These are phyloP conservation scores for Enteromius paludinosus DNA, from an alignment of 2,797 vertebrate species.

Conservation along the genomic window DNA sequence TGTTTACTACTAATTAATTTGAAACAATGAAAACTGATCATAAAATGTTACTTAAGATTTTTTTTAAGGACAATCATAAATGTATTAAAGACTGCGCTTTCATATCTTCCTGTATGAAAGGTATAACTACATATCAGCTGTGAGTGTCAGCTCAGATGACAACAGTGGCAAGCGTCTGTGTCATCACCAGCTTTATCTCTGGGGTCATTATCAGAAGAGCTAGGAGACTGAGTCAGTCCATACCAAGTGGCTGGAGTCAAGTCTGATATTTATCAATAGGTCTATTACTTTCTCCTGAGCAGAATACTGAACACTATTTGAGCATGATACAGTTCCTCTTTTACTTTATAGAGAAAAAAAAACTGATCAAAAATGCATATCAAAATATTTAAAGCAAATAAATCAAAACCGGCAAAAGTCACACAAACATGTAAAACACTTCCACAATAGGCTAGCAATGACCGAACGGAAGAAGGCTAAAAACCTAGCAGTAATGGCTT, in stretches of 20 bases:
- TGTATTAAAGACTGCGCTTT: slow-evolving; percentile 36
- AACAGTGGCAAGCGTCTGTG: slow-evolving; percentile 51
- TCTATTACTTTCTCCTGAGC: slow-evolving; percentile 16
- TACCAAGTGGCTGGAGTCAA: slow-evolving; percentile 47
- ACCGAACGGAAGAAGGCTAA: neutral
- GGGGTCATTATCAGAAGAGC: slow-evolving; percentile 48
- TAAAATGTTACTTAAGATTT: neutral
- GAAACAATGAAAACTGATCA: neutral
- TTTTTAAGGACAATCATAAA: slow-evolving; percentile 38
- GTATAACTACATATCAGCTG: slow-evolving; percentile 49
- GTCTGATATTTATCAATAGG: slow-evolving; percentile 38
- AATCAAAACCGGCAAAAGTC: neutral
- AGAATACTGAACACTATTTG: neutral
- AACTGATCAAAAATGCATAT: neutral
- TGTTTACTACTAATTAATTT: neutral
- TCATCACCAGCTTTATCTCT: slow-evolving; percentile 53
- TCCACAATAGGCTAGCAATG: neutral
- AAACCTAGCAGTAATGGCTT: neutral
- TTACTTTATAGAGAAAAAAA: neutral
- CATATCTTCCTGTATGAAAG: slow-evolving; percentile 38
- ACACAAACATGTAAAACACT: neutral
- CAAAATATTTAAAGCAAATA: neutral
- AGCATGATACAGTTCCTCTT: neutral
- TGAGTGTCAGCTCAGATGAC: slow-evolving; percentile 52
- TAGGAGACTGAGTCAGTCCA: slow-evolving; percentile 15